Base-by-base conservation (phyloP, 2,113 vertebrate genomes). In the Eclectus roratus region DNA sequence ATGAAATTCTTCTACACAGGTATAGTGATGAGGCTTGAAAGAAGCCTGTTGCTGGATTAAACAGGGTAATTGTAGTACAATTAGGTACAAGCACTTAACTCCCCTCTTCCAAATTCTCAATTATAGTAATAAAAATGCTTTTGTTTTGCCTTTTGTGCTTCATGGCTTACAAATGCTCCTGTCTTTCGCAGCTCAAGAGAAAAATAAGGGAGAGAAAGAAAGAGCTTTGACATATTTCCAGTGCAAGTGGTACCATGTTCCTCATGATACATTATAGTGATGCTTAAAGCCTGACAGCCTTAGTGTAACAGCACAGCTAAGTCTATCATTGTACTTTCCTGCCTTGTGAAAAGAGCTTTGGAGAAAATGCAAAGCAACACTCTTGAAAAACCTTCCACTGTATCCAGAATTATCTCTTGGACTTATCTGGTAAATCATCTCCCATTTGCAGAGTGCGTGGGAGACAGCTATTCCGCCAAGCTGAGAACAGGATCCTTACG, bases 101-200 rank as follows among this genome's bases (percentile, higher is more conserved):
- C 73, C 58, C 49, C 83, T 92, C 90, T 96, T 94, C 91, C 91
- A 91, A 96, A 96, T 92, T 96, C 94, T 91, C 86, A 85, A 94
- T 96, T 96, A 96, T 76, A 92, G 79, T 89, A 89, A 94, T 88
- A 96, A 96, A 96, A 96, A 95, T 95, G 78, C 78, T 92, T 96
- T 96, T 96, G 89, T 96, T 96, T 97, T 96, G 83, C 84, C 95
- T 96, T 96, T 95, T 93, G 88, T 96, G 85, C 44, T 84, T 93
- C 61, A 39, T 69, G 88, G 85, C 85, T 96, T 96, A 95, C 94
- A 94, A 94, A 96, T 91, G 88, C 69, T 96, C 69, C 85, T 95
- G 93, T 96, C 93, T 95, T 94, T 49, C 76, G 50, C 41, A 68
- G 71, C 90, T 96, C 83, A 84, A 91, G 66, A 73, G 49, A 49